A percentile compares a stretch with the other conserved stretches of the same genome.
Conservation (phyloP, 2,888 invertebrate species). For the Ellobium chinense region DNA sequence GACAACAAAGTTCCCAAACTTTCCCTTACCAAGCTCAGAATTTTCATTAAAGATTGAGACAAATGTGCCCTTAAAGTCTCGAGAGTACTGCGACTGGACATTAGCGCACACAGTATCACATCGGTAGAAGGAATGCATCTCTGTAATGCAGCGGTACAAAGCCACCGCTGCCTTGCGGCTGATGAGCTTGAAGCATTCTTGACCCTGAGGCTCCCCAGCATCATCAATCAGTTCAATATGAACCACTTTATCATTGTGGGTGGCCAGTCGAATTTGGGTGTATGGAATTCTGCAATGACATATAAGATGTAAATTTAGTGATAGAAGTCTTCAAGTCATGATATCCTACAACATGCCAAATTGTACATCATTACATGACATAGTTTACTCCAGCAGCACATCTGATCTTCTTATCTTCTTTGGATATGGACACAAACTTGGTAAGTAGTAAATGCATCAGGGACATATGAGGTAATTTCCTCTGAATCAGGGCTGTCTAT, state of each 20-base stretch:
- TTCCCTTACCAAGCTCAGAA: slow-evolving; percentile 70
- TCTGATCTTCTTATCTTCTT: no score
- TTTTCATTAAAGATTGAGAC: slow-evolving; percentile 93
- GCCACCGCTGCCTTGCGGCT: slow-evolving; percentile 90
- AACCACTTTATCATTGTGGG: slow-evolving; percentile 71
- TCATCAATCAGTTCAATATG: slow-evolving; percentile 72
- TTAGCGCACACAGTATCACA: slow-evolving; percentile 93
- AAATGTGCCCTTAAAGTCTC: slow-evolving; percentile 93
- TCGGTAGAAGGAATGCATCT: slow-evolving; percentile 95
- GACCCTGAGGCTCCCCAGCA: slow-evolving; percentile 80
- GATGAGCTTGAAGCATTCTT: slow-evolving; percentile 87
- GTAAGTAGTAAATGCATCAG: no score
- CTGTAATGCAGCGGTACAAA: slow-evolving; percentile 87
- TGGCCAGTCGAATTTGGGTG: slow-evolving; percentile 74
- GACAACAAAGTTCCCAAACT: no score
- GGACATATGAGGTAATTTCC: no score
- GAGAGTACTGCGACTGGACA: slow-evolving; percentile 92
- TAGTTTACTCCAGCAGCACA: no score
- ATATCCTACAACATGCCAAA: no score
- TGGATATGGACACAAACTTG: no score
- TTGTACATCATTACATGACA: no score
- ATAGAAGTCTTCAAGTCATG: no score
- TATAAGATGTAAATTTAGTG: no score
- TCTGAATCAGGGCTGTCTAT: no score
- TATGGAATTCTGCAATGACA: slow-evolving; percentile 70